These are phyloP conservation scores for Lepidurus couesii DNA, from an alignment of 1,140 invertebrate genomes.

Conservation along the genomic window DNA sequence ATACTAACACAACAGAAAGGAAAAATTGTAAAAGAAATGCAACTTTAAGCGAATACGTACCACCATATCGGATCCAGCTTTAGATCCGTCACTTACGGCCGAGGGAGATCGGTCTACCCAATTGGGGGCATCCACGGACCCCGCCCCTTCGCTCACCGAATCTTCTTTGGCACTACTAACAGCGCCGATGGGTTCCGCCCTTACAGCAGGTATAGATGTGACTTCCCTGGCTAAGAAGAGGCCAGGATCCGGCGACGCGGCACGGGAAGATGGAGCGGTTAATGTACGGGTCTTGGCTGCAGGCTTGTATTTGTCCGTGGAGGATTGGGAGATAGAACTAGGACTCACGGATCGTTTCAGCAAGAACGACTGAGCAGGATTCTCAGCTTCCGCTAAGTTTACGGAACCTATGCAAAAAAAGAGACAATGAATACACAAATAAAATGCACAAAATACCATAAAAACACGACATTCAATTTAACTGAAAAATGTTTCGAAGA, in stretches of 20 bases:
- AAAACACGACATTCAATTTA: too few species aligned
- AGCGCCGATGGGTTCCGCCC: constrained; percentile 33
- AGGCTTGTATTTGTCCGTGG: constrained; percentile 33
- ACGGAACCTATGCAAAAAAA: constrained; percentile 30
- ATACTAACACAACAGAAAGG: too few species aligned
- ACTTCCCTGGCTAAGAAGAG: constrained; percentile 35
- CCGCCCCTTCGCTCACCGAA: neutral
- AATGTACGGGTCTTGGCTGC: constrained; percentile 40
- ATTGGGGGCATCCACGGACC: constrained; percentile 41
- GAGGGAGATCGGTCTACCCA: constrained; percentile 56
- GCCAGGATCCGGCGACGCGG: constrained; percentile 29
- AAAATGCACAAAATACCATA: too few species aligned
- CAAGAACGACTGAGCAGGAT: neutral
- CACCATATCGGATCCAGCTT: constrained; percentile 66
- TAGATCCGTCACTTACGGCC: constrained; percentile 64
- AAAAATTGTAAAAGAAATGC: neutral
- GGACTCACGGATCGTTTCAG: constrained; percentile 8
- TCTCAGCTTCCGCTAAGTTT: constrained; percentile 28
- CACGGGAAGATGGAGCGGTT: constrained; percentile 39
- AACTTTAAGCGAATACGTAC: constrained; percentile 43
- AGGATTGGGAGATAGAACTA: constrained; percentile 36
- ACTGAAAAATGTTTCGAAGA: too few species aligned
- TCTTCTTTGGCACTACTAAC: constrained; percentile 32
- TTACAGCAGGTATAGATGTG: constrained; percentile 36
- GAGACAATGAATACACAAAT: too few species aligned